Base-by-base conservation (phyloP, 2,113 vertebrate species). In the Litocranius walleri region DNA sequence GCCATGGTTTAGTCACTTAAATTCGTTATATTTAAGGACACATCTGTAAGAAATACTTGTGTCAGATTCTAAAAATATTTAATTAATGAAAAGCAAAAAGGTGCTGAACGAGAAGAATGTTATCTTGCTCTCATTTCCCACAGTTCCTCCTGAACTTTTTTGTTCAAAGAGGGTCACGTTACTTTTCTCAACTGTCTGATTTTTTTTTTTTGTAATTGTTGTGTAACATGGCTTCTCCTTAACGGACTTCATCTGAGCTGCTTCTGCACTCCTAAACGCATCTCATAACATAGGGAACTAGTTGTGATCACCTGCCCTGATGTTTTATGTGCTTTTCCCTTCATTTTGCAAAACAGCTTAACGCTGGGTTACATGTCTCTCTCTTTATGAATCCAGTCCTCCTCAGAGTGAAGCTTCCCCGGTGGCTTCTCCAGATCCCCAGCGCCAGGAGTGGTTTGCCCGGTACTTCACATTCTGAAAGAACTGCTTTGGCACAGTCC, bases 391-490 rank as follows among this genome's bases (percentile, higher is more conserved):
- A 98, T 99, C 90, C 97, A 99, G 99, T 99, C 99, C 99, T 99
- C 99, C 99, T 99, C 99, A 99, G 99, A 99, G 98, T 96, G 99
- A 99, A 95, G 99, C 99, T 97, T 99, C 99, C 67, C 97, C 99
- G 56, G 99, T 99, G 98, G 99, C 99, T 98, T 99, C 99, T 96
- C 98, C 99, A 77, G 99, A 99, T 88, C 98, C 99, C 57, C 99
- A 99, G 88, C 99, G 99, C 98, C 99, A 99, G 99, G 99, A 99
- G 98, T 99, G 99, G 99, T 99, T 99, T 97, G 99, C 99, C 98
- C 99, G 99, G 74, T 99, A 99, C 99, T 99, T 99, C 99, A 99
- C 99, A 13, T 99, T 99, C 99, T 99, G 99, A 99, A 98, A 97
- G 98, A 98, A 95, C 2, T 92, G 82, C 94, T 94, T 97, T 94